A percentile compares a stretch with the other conserved stretches of the same genome.
Evolutionary conservation across 2,888 invertebrate species (phyloP).

Genomic region (Chrysotoxum bicinctum): DNA sequence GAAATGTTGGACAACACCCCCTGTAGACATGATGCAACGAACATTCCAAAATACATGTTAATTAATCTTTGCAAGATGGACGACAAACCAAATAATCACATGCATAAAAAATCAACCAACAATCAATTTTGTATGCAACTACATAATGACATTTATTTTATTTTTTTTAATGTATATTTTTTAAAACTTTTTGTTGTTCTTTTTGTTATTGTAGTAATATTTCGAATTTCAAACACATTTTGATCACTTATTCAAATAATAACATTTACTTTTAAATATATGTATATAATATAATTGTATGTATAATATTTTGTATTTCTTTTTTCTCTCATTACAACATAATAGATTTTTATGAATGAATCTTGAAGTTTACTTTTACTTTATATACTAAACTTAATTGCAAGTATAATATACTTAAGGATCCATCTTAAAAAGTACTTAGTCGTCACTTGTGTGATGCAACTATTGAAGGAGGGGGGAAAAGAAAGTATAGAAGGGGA

Average conservation of each 20-base stretch:
- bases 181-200: conserved; percentile 13
- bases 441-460: conserved; percentile 1
- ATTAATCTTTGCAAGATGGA: neutral
- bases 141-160: conserved; percentile 57
- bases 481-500: neutral
- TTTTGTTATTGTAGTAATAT: conserved; percentile 15
- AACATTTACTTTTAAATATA: conserved; percentile 71
- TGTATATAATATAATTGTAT: conserved; percentile 25
- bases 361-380: conserved; percentile 6
- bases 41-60: no score
- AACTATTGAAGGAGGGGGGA: neutral
- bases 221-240: conserved; percentile 64
- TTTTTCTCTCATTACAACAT: conserved; percentile 50
- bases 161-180: conserved; percentile 5
- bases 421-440: conserved; percentile 17
- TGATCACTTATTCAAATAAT: conserved; percentile 68
- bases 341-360: conserved; percentile 14
- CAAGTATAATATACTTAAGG: conserved; percentile 26
- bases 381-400: conserved; percentile 21
- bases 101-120: neutral
- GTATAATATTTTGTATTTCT: conserved; percentile 22
- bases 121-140: conserved; percentile 52
- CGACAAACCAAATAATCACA: neutral
- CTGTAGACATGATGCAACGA: no score
- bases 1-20: no score